Evolutionary conservation across 64 coral and sea anemone genomes (phyloP).

Genomic region (Hydrozoanthus tunicans): DNA sequence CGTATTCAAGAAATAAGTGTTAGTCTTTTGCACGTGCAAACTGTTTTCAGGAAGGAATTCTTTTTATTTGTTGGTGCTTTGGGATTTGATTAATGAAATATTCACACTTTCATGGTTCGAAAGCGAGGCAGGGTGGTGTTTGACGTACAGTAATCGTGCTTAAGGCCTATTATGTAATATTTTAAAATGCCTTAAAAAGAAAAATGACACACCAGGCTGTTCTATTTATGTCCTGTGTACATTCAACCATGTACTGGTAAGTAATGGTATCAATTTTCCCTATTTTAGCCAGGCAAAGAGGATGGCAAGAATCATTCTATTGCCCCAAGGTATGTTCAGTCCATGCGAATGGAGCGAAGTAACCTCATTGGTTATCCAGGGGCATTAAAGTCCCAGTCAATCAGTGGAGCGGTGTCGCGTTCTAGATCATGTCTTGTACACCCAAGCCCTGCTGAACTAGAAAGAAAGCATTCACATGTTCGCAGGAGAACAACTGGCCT

Average conservation of each 20-base stretch:
- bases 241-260: no score
- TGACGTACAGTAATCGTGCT: no score
- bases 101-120: no score
- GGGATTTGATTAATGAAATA: no score
- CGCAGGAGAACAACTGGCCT: constrained; percentile 68
- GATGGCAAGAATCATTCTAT: constrained; percentile 6
- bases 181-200: no score
- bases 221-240: background rate
- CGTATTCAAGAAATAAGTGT: no score
- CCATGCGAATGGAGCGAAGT: constrained; percentile 75
- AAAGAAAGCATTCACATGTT: constrained; percentile 84
- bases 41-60: no score
- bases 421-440: constrained; percentile 51
- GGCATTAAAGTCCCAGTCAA: constrained; percentile 68
- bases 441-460: constrained; percentile 82
- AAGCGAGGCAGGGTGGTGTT: no score
- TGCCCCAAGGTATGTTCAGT: constrained; percentile 32
- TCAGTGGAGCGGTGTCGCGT: constrained; percentile 63
- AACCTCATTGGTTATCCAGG: constrained; percentile 47
- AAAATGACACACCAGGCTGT: background rate
- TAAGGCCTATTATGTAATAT: no score
- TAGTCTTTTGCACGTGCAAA: no score
- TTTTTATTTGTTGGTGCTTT: no score
- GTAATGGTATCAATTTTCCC: background rate
- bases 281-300: constrained; percentile 43